Evolutionary conservation across 30 jellyfish, hydroid and myxozoan species (phyloP).

Genomic region (Catostylus mosaicus): DNA sequence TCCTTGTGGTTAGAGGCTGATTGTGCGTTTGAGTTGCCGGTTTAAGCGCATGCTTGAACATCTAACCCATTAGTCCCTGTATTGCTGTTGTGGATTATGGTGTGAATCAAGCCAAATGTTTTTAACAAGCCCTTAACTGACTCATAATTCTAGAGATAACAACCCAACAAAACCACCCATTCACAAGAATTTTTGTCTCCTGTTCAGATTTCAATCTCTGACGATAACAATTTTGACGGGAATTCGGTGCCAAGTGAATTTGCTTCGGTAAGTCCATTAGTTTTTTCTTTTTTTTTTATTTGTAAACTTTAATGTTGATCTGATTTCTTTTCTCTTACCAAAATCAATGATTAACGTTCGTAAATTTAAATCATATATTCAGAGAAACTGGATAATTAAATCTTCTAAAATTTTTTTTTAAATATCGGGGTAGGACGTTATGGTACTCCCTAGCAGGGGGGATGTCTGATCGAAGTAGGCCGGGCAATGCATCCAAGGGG

Average conservation of each 20-base stretch:
- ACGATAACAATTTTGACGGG: constrained; percentile 42
- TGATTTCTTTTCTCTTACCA: too few species aligned
- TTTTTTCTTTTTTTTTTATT: too few species aligned
- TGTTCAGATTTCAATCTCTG: constrained; percentile 29
- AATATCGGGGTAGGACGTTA: too few species aligned
- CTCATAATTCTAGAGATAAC: background rate
- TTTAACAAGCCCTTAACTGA: background rate
- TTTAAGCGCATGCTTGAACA: background rate
- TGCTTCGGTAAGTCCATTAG: constrained; percentile 55
- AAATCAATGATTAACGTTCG: too few species aligned
- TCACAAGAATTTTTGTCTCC: background rate
- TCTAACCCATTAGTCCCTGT: background rate
- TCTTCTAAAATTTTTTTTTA: too few species aligned
- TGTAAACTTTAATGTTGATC: too few species aligned
- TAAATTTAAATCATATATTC: too few species aligned
- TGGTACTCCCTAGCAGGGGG: too few species aligned
- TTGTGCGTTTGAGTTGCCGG: constrained; percentile 3
- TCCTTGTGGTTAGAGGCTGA: constrained; percentile 26
- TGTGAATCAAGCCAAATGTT: background rate
- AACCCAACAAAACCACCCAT: background rate
- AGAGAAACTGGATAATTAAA: too few species aligned
- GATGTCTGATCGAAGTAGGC: too few species aligned
- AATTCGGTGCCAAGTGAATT: constrained; percentile 30
- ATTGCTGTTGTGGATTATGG: background rate
- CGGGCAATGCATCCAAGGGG: too few species aligned